Base-by-base conservation (phyloP, 2,888 invertebrate genomes). In the Parnassius glacialis region DNA sequence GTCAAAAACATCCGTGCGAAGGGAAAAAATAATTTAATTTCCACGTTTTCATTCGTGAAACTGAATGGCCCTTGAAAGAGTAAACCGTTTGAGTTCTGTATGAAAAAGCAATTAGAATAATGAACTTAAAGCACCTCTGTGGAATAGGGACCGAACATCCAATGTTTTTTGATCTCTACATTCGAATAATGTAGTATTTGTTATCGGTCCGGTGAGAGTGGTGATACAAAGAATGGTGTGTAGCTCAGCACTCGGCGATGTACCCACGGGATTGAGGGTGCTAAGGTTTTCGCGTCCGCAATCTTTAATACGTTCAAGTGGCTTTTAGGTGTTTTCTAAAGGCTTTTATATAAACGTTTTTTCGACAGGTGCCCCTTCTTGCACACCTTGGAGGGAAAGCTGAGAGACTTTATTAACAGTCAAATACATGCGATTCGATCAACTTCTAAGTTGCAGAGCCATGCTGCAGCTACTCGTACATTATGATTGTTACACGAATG, bases 81-180 rank as follows among this genome's bases (percentile, higher is more conserved):
- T 80, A 81, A 80, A 83, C 82, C 81, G 77, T 84, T 81, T 73
- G 80, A 79, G 79, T 79, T 80, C 75, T 74, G 76, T 83, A 84
- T 85, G 84, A 85, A 87, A 77, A 80, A 81, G 79, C 82, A 82
- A 81, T 82, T 82, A 81, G 80, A 79, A 89, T 90, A 90, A 90
- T 90, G 87, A 89, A 86, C 81, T 82, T 84, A 79, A 85, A 85
- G 83, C 73, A 71, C 74, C 74, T 76, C 69, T 62, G 69, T 70
- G 69, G 67, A 70, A 67, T 67, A 69, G 74, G 74, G 72, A 63
- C 50, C 2, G 53, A 54, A 52, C 12, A 62, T 47, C 81, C 75
- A 72, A 13, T 57, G 13, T 66, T 67, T 10, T n/a, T 43, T 55
- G 76, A 76, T 12, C 76, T 65, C 42, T 47, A 43, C 58, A 42